Base-by-base conservation (phyloP, 2,797 vertebrate species). In the Telmatherina bonti region DNA sequence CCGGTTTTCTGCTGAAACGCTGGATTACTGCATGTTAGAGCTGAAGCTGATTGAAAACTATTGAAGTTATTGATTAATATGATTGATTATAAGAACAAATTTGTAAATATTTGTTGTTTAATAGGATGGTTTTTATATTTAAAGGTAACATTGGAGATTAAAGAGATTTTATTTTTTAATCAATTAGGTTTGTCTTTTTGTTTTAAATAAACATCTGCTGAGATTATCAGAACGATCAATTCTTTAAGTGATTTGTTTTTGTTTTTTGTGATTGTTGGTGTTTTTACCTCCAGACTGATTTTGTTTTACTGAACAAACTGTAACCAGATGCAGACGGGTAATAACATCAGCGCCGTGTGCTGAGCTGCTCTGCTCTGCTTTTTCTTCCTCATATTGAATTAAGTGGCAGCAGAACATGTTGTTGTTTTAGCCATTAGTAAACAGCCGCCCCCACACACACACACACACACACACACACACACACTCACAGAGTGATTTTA, bases 341-440 rank as follows among this genome's bases (percentile, higher is more conserved):
- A 84, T 79, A 70, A 67, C 56, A 81, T 81, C 53, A 67, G 24
- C 7, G 15, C 63, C 30, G 60, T 64, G 66, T 51, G 72, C 51
- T 16, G 29, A 45, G 65, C 59, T 49, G 76, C 72, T 12, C 29
- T 74, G 63, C 3, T 3, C 30, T 72, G 43, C 54, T 81, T 83
- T 74, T 79, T 79, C 75, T 73, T 79, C 64, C 73, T 78, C 26
- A 82, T 85, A 88, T 88, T 90, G 74, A 85, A 87, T 89, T 87
- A 89, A 81, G 77, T 70, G 26, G 76, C 70, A 81, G 66, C 80
- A 87, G 81, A 84, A 89, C 85, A 88, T 80, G 81, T 76, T 86
- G 80, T 83, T 86, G 72, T 83, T 84, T 81, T 61, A 76, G 35
- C 81, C 73, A 78, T 84, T 78, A 81, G 51, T 49, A 43, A 27